Percentiles rank a stretch among this genome's conserved stretches.
phyloP scores from a whole-genome alignment of 2,113 vertebrate species.

The Peromyscus californicus region DNA sequence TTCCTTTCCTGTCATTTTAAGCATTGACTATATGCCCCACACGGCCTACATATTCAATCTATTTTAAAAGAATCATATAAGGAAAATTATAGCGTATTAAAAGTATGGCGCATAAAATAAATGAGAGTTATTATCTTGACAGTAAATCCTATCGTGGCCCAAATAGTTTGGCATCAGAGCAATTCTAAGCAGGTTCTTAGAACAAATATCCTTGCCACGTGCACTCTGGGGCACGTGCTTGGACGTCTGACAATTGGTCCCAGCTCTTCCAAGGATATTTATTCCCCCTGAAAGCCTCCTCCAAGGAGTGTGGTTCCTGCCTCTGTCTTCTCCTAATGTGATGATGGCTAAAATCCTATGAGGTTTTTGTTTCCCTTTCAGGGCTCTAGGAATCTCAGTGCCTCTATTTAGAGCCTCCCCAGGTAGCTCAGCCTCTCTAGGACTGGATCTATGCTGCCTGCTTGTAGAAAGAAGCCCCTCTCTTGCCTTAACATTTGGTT shows the following conservation, averaged over 20 bases:
- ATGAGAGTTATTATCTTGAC: conserved; percentile 26
- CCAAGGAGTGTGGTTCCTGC: background rate
- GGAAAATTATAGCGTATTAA: background rate
- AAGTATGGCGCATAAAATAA: background rate
- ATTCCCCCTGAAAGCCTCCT: background rate
- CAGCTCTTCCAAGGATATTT: background rate
- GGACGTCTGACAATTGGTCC: background rate
- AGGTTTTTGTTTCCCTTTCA: background rate
- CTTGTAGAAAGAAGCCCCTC: background rate
- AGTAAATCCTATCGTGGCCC: background rate
- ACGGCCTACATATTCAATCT: background rate
- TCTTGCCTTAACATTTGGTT: background rate
- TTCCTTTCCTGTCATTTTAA: conserved; percentile 16
- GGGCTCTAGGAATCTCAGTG: background rate
- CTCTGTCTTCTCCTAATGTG: background rate
- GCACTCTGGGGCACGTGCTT: background rate
- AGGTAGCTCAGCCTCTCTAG: background rate
- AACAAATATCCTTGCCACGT: background rate
- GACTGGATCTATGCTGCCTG: background rate
- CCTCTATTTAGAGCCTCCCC: background rate
- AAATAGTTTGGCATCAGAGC: background rate
- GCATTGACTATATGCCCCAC: background rate
- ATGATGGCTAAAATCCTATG: background rate
- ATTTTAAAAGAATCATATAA: background rate
- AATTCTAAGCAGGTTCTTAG: background rate